Conservation (phyloP, 2,888 invertebrate species). For the Catocala nupta region DNA sequence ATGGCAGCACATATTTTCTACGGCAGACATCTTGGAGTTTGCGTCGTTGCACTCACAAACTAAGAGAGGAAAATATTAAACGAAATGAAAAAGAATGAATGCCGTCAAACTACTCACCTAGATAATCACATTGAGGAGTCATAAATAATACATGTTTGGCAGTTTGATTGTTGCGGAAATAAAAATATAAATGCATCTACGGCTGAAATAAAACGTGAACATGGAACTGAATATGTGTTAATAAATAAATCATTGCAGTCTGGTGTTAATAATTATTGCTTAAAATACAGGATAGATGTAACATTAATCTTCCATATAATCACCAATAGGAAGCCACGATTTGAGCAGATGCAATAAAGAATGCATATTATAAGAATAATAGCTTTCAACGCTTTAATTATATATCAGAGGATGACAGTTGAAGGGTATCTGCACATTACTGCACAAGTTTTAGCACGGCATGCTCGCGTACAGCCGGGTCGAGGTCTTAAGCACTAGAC, state of each 20-base stretch:
- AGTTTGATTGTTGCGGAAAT: neutral
- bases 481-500: slow-evolving; percentile 12
- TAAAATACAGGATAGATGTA: neutral
- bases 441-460: slow-evolving; percentile 1
- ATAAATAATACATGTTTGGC: neutral
- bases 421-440: slow-evolving; percentile 8
- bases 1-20: slow-evolving; percentile 33
- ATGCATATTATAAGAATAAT: slow-evolving; percentile 1
- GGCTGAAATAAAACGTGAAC: too few species aligned
- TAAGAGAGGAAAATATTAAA: neutral
- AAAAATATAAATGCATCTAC: neutral
- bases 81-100: slow-evolving; percentile 1
- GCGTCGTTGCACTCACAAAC: slow-evolving; percentile 7
- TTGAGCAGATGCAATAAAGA: neutral
- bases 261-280: neutral
- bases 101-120: neutral
- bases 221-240: too few species aligned
- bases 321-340: slow-evolving; percentile 1
- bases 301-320: neutral
- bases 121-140: neutral
- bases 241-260: too few species aligned
- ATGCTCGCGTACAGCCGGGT: neutral
- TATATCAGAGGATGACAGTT: neutral
- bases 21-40: slow-evolving; percentile 20
- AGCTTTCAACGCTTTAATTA: slow-evolving; percentile 3